These are phyloP conservation scores for Natrix natrix DNA, from an alignment of 2,797 vertebrate species.

Conservation along the genomic window DNA sequence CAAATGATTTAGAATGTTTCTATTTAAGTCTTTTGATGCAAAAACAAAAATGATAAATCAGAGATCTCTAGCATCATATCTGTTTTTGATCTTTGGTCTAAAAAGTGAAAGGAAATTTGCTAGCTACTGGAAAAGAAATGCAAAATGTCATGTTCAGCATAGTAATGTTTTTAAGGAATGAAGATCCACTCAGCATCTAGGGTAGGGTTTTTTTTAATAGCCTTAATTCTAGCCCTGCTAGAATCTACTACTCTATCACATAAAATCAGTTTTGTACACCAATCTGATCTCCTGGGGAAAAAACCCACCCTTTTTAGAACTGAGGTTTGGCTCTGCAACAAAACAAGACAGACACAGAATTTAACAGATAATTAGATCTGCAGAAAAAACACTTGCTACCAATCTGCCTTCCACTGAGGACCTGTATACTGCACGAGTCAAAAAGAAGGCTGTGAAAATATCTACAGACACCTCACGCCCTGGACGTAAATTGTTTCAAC, in stretches of 20 bases:
- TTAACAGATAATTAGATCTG: no score
- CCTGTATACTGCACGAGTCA: no score
- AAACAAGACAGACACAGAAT: no score
- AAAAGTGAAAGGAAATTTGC: neutral
- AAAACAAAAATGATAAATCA: neutral
- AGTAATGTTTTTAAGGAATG: neutral
- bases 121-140: neutral
- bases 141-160: neutral
- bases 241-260: neutral
- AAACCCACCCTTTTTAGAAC: conserved; percentile 9
- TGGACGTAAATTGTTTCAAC: no score
- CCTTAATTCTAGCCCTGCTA: neutral
- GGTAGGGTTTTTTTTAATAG: neutral
- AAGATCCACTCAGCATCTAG: neutral
- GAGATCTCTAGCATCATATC: neutral
- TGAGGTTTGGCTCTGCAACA: neutral
- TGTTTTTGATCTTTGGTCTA: neutral
- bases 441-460: no score
- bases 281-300: neutral
- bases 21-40: neutral
- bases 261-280: neutral
- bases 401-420: no score
- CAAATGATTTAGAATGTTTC: neutral
- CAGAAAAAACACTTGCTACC: no score
- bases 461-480: no score